Evolutionary conservation across 1,140 invertebrate genomes (phyloP).

Genomic region (Mizuhopecten yessoensis): DNA sequence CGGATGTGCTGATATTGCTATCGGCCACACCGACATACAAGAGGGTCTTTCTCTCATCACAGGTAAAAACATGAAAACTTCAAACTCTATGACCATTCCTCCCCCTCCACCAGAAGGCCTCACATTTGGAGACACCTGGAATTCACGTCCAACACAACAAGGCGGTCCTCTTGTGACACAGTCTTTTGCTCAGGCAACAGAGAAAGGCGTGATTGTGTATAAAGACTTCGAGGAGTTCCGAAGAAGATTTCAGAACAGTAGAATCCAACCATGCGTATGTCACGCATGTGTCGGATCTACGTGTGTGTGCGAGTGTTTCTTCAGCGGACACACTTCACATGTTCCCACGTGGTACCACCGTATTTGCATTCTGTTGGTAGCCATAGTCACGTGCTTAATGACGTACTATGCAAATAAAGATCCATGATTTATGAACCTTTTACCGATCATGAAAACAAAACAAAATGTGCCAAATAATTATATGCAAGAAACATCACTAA

Average conservation of each 20-base stretch:
- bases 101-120: conserved; percentile 49
- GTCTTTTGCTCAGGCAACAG: background rate
- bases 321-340: background rate
- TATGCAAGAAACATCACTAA: background rate
- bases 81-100: conserved; percentile 47
- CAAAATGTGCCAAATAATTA: background rate
- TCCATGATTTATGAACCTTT: background rate
- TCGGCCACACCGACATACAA: conserved; percentile 73
- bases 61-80: conserved; percentile 51
- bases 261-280: conserved; percentile 61
- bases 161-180: background rate
- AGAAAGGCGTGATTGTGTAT: conserved; percentile 9
- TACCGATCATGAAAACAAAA: background rate
- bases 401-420: background rate
- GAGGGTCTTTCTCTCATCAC: conserved; percentile 57
- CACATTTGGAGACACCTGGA: conserved; percentile 41
- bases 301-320: conserved; percentile 63
- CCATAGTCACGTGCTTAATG: background rate
- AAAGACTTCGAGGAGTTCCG: conserved; percentile 58
- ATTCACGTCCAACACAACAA: background rate
- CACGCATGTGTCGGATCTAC: conserved; percentile 62
- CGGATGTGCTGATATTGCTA: conserved; percentile 79
- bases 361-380: background rate
- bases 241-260: conserved; percentile 57
- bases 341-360: background rate